Base-by-base conservation (phyloP, 2,113 vertebrate species). In the Myotis lucifugus region DNA sequence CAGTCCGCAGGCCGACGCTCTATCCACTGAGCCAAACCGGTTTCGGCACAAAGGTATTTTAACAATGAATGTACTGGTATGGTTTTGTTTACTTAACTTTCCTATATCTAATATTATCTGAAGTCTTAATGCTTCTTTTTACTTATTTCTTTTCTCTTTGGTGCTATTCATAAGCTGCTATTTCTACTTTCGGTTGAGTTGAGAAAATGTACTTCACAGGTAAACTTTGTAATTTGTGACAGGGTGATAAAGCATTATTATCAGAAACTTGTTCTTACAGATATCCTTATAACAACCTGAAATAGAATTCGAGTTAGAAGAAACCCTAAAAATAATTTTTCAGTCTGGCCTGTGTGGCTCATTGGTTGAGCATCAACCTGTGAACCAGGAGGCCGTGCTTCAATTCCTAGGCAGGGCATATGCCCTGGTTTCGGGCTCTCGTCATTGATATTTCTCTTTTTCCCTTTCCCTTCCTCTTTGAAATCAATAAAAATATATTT, bases 171-270 rank as follows among this genome's bases (percentile, higher is more conserved):
- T 79, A 90, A 84, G 40, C 83, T 87, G 54, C 50, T 85, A 0
- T 85, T 67, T 93, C 34, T 78, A 34, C 81, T 96, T 93, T 91
- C 72, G 34, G 34, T 67, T 88, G 34, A 70, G 17, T 93, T 96
- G 72, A 96, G 32, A 88, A 73, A 88, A 6, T 73, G 8, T 77
- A 19, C 59, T 90, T 90, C 40, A 87, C 9, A 90, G 54, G 72
- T 92, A 91, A 90, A 72, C 50, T 32, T 74, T 95, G 11, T 89
- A 37, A 67, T 95, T 93, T 97, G 25, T 87, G 27, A 76, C 59
- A 87, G 23, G 13, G 9, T 85, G 23, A 77, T 93, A 81, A 88
- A 95, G 52, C 10, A 52, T 85, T 97, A 84, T 84, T 76, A 89
- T 64, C 52, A 92, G 64, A 76, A 95, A 87, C 40, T 73, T 40